Base-by-base conservation (phyloP, 2,113 vertebrate species). In the Cavia aperea region DNA sequence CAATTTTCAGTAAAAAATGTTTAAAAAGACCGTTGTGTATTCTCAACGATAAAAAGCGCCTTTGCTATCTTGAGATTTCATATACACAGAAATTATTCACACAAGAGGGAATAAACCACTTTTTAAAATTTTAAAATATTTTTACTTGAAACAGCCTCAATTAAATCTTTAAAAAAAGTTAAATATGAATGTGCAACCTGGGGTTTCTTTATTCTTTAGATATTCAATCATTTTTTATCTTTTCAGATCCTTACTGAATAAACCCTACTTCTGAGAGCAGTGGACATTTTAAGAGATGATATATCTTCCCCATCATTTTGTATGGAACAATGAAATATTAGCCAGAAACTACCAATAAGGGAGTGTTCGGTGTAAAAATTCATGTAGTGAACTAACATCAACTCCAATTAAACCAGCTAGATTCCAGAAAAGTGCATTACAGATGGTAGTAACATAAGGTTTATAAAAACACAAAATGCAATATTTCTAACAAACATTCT, bases 381-480 rank as follows among this genome's bases (percentile, higher is more conserved):
- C 86, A 68, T 60, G n/a, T 66, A 91, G 84, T 84, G 73, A 90
- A 86, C 78, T 82, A 96, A 89, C 84, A 94, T 95, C 92, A 95
- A 94, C 87, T 93, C 89, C 58, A 94, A 93, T 86, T 88, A 94
- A 96, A 81, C 89, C 85, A 96, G 89, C 82, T 72, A 94, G 91
- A 95, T 95, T 96, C 93, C 94, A 95, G 85, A 95, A 93, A 96
- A 95, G 77, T 72, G 70, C 89, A 85, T 78, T 92, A 90, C 96
- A 96, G 95, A 97, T 96, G 96, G 95, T 68, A 89, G 94, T 75
- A 95, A 86, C 96, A 96, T 96, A 97, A 96, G 96, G 96, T 95
- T 97, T 96, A 95, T 94, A 93, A 94, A 95, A 96, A 97, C 95
- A 96, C 81, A 96, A 96, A 97, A 88, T 94, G 81, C 68, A 79